Evolutionary conservation across 1,140 invertebrate genomes (phyloP).

Genomic region (Caerostris extrusa): DNA sequence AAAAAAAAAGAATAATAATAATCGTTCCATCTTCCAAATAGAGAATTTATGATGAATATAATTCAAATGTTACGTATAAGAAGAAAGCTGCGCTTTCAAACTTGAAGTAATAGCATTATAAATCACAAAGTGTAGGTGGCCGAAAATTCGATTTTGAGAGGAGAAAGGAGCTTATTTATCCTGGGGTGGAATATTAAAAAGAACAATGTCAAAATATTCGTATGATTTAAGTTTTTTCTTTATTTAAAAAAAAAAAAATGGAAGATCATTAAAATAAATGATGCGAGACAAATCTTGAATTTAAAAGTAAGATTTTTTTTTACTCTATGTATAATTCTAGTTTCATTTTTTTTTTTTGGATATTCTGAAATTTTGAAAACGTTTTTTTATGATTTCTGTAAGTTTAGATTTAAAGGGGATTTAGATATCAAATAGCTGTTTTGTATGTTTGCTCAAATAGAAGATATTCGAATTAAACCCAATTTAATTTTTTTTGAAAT

Average conservation of each 20-base stretch:
- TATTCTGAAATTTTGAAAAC: no score
- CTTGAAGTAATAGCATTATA: conserved; percentile 32
- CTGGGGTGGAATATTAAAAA: conserved; percentile 13
- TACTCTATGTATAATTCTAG: no score
- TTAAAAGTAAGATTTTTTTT: not conserved
- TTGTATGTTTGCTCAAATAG: no score
- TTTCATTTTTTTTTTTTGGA: no score
- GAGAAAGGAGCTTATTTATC: conserved; percentile 28
- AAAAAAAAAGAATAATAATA: not conserved
- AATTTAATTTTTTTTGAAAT: no score
- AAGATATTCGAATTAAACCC: no score
- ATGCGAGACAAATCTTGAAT: not conserved
- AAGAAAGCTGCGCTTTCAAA: conserved; percentile 21
- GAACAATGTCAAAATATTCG: conserved; percentile 39
- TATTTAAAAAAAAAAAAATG: not conserved
- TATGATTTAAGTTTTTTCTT: not conserved
- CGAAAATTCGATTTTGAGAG: conserved; percentile 8
- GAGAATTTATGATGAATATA: conserved; percentile 43
- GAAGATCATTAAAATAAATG: conserved; percentile 40
- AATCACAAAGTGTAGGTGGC: conserved; percentile 7
- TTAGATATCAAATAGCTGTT: no score
- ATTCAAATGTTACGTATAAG: conserved; percentile 37
- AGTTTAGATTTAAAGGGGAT: no score
- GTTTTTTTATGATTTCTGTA: no score
- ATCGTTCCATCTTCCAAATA: conserved; percentile 7